Evolutionary conservation across 2,113 vertebrate genomes (phyloP).

Genomic region (Puffinus mauretanicus): DNA sequence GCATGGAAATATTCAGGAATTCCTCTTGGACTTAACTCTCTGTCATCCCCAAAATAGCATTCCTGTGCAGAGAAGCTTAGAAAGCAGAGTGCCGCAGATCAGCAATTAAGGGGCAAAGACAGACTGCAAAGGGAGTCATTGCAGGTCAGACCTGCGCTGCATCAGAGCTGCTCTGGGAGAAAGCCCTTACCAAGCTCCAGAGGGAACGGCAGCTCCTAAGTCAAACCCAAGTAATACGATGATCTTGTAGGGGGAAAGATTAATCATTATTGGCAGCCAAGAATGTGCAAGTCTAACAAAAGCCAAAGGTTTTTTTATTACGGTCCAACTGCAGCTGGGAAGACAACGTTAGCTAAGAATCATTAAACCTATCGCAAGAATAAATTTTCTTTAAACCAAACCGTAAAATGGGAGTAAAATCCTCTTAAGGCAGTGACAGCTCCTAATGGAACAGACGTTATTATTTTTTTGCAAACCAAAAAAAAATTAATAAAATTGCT

Average conservation of each 20-base stretch:
- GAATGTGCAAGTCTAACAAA: slow-evolving; percentile 49
- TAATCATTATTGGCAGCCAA: slow-evolving; percentile 30
- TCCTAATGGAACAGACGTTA: slow-evolving; percentile 48
- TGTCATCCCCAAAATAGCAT: background rate
- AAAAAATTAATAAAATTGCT: slow-evolving; percentile 54
- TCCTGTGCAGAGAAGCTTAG: background rate
- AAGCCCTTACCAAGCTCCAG: background rate
- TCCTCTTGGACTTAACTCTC: background rate
- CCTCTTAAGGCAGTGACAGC: slow-evolving; percentile 53
- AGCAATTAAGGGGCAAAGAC: background rate
- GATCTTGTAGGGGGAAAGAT: slow-evolving; percentile 27
- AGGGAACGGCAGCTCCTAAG: background rate
- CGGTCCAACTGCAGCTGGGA: slow-evolving; percentile 19
- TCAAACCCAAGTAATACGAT: slow-evolving; percentile 37
- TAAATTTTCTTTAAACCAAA: slow-evolving; percentile 62
- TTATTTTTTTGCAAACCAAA: background rate
- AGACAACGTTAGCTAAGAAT: slow-evolving; percentile 44
- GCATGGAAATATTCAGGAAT: background rate
- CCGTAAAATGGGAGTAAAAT: slow-evolving; percentile 64
- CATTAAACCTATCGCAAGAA: slow-evolving; percentile 55
- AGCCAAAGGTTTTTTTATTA: slow-evolving; percentile 45
- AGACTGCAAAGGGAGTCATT: background rate
- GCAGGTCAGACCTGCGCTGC: background rate
- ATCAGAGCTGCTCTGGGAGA: background rate
- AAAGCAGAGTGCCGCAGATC: background rate